These are phyloP conservation scores for Recurvirostra avosetta DNA, from an alignment of 2,113 vertebrate species.

Conservation along the genomic window DNA sequence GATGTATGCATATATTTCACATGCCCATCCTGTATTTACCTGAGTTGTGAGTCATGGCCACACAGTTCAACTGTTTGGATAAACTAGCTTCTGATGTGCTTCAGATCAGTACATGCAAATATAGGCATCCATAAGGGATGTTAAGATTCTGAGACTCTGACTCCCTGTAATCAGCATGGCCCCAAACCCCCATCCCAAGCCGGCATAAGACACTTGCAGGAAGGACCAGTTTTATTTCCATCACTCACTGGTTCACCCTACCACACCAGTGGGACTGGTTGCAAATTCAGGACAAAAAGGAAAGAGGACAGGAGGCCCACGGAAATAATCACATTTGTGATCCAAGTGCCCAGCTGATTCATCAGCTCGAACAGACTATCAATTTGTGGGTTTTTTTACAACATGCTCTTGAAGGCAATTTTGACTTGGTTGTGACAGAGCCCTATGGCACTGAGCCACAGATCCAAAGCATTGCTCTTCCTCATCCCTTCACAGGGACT, in stretches of 20 bases:
- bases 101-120: background rate
- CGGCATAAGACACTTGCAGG: background rate
- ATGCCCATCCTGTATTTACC: background rate
- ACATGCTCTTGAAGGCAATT: background rate
- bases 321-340: background rate
- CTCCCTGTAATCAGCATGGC: background rate
- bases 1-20: background rate
- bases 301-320: accelerated
- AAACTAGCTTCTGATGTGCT: background rate
- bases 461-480: background rate
- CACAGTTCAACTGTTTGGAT: background rate
- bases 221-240: background rate
- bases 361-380: background rate
- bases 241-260: background rate
- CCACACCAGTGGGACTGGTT: background rate
- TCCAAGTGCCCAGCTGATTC: background rate
- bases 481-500: background rate
- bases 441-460: background rate
- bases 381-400: background rate
- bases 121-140: background rate
- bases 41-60: background rate
- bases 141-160: background rate
- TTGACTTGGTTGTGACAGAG: background rate
- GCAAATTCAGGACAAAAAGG: background rate
- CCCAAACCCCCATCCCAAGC: background rate